Conservation (phyloP, 2,797 vertebrate species). For the Arctocebus calabarensis region DNA sequence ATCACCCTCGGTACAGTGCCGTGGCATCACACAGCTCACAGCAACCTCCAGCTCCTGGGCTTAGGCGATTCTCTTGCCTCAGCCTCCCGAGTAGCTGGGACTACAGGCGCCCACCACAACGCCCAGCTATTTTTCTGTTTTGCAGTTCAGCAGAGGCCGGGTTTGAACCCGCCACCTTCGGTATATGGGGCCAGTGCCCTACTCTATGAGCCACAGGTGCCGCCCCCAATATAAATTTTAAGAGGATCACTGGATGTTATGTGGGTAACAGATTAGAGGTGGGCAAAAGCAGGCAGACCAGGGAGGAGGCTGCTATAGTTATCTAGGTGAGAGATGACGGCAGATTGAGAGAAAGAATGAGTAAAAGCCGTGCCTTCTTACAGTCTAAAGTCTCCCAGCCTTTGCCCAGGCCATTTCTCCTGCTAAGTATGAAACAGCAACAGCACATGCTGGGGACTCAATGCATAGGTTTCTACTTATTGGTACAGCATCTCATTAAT, state of each 20-base stretch:
- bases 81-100: no score
- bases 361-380: neutral
- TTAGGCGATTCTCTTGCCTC: no score
- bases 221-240: slow-evolving; percentile 11
- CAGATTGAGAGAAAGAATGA: neutral
- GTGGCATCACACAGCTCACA: no score
- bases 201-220: no score
- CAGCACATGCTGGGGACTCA: neutral
- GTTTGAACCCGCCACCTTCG: no score
- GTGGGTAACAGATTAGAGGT: neutral
- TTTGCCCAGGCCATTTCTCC: neutral
- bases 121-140: no score
- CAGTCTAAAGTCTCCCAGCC: neutral
- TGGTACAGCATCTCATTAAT: neutral
- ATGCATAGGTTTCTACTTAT: neutral
- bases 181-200: no score
- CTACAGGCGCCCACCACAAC: no score
- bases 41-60: no score
- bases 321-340: neutral
- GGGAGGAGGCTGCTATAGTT: neutral
- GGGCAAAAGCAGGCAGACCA: neutral
- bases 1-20: no score
- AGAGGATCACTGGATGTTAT: slow-evolving; percentile 17
- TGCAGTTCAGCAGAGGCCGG: no score
- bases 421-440: neutral